Conservation (phyloP, 2,888 invertebrate species). For the Mantis religiosa region DNA sequence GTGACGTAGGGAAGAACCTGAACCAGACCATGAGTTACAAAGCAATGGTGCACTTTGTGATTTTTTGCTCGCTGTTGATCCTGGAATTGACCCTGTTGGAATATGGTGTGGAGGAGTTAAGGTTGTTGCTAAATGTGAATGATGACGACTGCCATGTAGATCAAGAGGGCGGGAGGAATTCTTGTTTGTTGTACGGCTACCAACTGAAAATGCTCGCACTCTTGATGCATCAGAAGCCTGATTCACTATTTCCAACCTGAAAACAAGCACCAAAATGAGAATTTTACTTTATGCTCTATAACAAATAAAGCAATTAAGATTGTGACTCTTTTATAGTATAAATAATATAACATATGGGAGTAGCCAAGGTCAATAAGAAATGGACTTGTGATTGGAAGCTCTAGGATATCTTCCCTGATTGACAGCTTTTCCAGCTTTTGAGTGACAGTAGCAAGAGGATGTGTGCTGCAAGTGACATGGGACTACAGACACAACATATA, state of each 20-base stretch:
- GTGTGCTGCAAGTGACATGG: too few species aligned
- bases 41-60: slow-evolving; percentile 63
- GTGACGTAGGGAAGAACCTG: background rate
- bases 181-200: slow-evolving; percentile 57
- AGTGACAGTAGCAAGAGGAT: too few species aligned
- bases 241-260: slow-evolving; percentile 40
- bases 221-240: slow-evolving; percentile 45
- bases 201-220: slow-evolving; percentile 73
- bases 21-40: slow-evolving; percentile 46
- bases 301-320: too few species aligned
- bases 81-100: slow-evolving; percentile 39
- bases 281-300: too few species aligned
- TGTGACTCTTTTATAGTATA: too few species aligned
- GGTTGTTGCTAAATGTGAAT: slow-evolving; percentile 32
- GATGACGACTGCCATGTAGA: slow-evolving; percentile 6
- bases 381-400: too few species aligned
- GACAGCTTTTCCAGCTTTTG: too few species aligned
- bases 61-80: slow-evolving; percentile 34
- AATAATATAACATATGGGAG: background rate
- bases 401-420: too few species aligned
- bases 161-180: slow-evolving; percentile 36
- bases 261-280: slow-evolving; percentile 22
- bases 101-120: slow-evolving; percentile 35
- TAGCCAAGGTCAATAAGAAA: background rate
- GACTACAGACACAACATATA: too few species aligned